Base-by-base conservation (phyloP, 2,888 invertebrate genomes). In the Gari tellinella region DNA sequence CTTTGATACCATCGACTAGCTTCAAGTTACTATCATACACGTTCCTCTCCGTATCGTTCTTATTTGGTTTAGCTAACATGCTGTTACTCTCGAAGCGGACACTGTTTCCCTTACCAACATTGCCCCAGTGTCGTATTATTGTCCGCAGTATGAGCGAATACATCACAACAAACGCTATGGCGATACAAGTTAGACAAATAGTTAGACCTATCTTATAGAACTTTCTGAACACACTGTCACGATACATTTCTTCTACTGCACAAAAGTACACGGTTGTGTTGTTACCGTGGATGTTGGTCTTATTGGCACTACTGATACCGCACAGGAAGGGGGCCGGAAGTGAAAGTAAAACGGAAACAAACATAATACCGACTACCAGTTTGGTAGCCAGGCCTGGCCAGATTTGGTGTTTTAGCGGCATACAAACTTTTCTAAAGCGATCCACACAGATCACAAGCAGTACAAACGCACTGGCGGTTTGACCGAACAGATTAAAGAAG, bases 321-420 rank as follows among this genome's bases (percentile, higher is more conserved):
- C 77, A 77, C 61, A 77, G 40, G 2, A 77, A 45, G 23, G 72
- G 65, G 14, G 77, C 72, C 2, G 77, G 77, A 7, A 72, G 3
- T 5, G 72, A 60, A 0, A 68, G 25, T 7, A 77, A 1, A 14
- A 68, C 25, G 3, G 77, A 58, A 12, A 69, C 25, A 14, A 65
- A 17, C 8, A 57, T 38, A 3, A 68, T 62, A 0, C 52, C 45
- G 8, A 65, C 21, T 15, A 72, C 46, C 5, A 77, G 53, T 49
- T 72, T 72, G 7, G 55, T 19, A 0, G 77, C 77, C 23, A 72
- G 52, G 1, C 55, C 43, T 12, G 68, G 72, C 48, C 68, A 63
- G 31, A 77, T 77, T 45, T 77, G 77, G 8, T 61, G 64, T 45
- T 72, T 77, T 14, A 77, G 43, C 17, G 77, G 77, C 45, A 72